phyloP scores from a whole-genome alignment of 2,113 vertebrate genomes.

The Menura novaehollandiae region DNA sequence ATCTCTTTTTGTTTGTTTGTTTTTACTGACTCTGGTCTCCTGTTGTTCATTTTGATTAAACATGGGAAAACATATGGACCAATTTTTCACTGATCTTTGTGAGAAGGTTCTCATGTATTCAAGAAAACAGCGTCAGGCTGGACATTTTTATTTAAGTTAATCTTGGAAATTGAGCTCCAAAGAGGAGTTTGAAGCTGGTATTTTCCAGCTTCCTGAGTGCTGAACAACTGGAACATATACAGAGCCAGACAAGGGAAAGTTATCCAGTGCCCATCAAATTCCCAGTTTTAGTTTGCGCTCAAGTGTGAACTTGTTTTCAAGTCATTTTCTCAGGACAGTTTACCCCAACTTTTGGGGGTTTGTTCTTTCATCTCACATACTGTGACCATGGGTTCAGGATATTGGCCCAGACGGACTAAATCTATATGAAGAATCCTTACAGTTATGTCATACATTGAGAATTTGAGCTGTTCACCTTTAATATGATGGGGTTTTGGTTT shows the following conservation, averaged over 20 bases:
- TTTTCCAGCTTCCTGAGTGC: background rate
- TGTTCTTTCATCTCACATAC: background rate
- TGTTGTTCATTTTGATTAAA: background rate
- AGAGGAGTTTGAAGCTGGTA: background rate
- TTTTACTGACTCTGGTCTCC: background rate
- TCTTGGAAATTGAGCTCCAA: background rate
- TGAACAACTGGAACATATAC: background rate
- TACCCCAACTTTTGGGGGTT: background rate
- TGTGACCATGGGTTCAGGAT: background rate
- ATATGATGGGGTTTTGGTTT: background rate
- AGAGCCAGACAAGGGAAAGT: background rate
- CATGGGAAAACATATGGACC: background rate
- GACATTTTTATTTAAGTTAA: background rate
- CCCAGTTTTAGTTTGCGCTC: rapidly evolving
- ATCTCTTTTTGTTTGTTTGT: background rate
- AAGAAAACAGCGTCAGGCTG: background rate
- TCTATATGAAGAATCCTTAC: background rate
- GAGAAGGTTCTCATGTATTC: background rate
- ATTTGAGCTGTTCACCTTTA: background rate
- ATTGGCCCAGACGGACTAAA: background rate
- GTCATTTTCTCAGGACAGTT: background rate
- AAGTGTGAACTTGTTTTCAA: background rate
- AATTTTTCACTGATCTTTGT: background rate
- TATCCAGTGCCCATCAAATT: background rate
- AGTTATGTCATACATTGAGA: background rate